These are phyloP conservation scores for Lycia hirtaria DNA, from an alignment of 2,888 invertebrate genomes.

Conservation along the genomic window DNA sequence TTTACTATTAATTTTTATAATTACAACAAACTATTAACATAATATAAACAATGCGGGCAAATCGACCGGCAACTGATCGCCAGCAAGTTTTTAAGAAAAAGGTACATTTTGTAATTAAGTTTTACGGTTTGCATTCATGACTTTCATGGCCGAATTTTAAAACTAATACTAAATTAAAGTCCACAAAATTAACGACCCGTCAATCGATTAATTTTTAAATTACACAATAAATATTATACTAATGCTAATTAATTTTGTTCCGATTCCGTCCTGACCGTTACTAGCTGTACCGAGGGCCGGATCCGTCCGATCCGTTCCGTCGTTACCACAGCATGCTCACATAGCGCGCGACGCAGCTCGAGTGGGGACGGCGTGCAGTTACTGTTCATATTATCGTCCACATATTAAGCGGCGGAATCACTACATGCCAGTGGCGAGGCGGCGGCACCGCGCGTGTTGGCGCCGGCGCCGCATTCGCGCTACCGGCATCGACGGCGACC, in stretches of 20 bases:
- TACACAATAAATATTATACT: neutral
- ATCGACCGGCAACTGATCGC: neutral
- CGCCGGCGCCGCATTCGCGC: constrained; percentile 41
- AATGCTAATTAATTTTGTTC: neutral
- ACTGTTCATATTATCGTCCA: too few relatives aligned
- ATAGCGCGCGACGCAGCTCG: too few relatives aligned
- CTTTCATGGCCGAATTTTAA: neutral
- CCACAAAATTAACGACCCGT: neutral
- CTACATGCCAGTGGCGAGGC: too few relatives aligned
- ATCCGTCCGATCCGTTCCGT: too few relatives aligned
- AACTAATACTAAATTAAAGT: neutral
- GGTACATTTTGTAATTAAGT: neutral
- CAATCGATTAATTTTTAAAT: neutral
- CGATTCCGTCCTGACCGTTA: neutral
- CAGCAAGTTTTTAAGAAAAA: neutral
- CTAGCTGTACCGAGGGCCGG: neutral
- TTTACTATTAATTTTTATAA: neutral
- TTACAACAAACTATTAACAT: neutral
- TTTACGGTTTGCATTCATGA: neutral
- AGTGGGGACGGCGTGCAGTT: too few relatives aligned
- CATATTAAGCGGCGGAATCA: too few relatives aligned
- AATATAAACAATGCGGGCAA: neutral
- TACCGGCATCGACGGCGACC: constrained; percentile 84
- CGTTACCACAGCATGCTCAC: too few relatives aligned
- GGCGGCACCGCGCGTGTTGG: constrained; percentile 8